Evolutionary conservation across 92 coral and sea anemone genomes (phyloP).

Genomic region (Zoanthus solanderi): DNA sequence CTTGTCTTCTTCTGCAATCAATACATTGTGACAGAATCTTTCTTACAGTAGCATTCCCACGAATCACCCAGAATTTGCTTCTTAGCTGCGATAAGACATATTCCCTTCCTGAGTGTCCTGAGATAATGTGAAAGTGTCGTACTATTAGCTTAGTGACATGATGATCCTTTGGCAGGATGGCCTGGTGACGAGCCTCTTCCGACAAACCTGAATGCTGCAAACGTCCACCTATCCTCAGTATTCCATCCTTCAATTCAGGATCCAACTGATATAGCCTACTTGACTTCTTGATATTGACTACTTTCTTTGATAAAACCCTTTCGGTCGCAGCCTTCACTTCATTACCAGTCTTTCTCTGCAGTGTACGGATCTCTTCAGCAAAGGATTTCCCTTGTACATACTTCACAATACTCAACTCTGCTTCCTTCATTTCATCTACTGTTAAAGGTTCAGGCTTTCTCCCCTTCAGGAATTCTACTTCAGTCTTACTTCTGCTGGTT

Average conservation of each 20-base stretch:
- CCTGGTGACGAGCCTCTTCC: slow-evolving; percentile 54
- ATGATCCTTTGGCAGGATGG: slow-evolving; percentile 39
- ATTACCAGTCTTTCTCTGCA: neutral
- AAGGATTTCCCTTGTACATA: slow-evolving; percentile 23
- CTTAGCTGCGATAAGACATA: slow-evolving; percentile 51
- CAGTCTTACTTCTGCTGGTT: too few species aligned
- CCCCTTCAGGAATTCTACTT: too few species aligned
- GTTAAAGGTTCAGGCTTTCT: neutral
- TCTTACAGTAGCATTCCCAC: slow-evolving; percentile 39
- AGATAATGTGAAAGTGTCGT: slow-evolving; percentile 27
- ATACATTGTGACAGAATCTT: neutral
- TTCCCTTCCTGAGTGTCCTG: slow-evolving; percentile 68
- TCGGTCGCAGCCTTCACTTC: neutral
- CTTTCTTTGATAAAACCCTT: neutral
- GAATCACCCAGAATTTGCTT: slow-evolving; percentile 46
- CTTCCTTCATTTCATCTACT: slow-evolving; percentile 26
- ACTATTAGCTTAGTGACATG: slow-evolving; percentile 9
- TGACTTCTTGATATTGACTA: neutral
- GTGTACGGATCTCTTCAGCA: slow-evolving; percentile 3
- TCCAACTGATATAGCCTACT: slow-evolving; percentile 2
- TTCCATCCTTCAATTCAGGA: slow-evolving; percentile 16
- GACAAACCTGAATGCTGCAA: slow-evolving; percentile 46
- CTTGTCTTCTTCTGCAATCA: neutral
- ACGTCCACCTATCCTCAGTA: slow-evolving; percentile 63
- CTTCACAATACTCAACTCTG: slow-evolving; percentile 36